phyloP scores from a whole-genome alignment of 1,140 invertebrate genomes.

The Ceratitis capitata region DNA sequence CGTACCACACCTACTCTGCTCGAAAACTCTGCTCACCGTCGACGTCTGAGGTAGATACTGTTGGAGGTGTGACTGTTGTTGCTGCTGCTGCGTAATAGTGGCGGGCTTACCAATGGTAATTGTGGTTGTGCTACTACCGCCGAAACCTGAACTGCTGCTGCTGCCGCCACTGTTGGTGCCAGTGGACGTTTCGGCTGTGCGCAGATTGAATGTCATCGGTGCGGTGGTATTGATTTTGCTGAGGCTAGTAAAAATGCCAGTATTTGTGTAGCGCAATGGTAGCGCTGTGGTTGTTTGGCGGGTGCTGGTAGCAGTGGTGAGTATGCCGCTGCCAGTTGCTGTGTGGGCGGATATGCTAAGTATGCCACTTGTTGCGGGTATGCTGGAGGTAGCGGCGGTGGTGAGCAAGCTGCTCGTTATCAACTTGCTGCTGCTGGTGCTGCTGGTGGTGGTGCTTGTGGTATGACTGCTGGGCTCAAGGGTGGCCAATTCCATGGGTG shows the following conservation, averaged over 20 bases:
- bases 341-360: neutral
- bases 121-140: conserved; percentile 44
- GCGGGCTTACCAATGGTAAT: neutral
- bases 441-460: too few species aligned
- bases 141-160: conserved; percentile 32
- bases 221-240: conserved; percentile 40
- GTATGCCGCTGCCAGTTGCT: conserved; percentile 41
- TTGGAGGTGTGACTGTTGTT: conserved; percentile 52
- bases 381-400: conserved; percentile 19
- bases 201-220: conserved; percentile 43
- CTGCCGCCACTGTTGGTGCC: conserved; percentile 38
- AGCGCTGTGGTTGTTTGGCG: conserved; percentile 25
- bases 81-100: neutral
- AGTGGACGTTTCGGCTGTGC: conserved; percentile 5
- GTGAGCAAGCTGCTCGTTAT: neutral
- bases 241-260: conserved; percentile 36
- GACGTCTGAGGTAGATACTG: conserved; percentile 41
- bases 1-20: neutral
- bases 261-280: conserved; percentile 14
- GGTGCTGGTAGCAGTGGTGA: conserved; percentile 26
- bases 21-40: neutral
- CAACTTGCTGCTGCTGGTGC: conserved; percentile 37
- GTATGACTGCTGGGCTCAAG: conserved; percentile 41
- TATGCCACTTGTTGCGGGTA: neutral
- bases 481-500: neutral